These are phyloP conservation scores for Sussaba pulchella DNA, from an alignment of 2,888 invertebrate species.

Conservation along the genomic window DNA sequence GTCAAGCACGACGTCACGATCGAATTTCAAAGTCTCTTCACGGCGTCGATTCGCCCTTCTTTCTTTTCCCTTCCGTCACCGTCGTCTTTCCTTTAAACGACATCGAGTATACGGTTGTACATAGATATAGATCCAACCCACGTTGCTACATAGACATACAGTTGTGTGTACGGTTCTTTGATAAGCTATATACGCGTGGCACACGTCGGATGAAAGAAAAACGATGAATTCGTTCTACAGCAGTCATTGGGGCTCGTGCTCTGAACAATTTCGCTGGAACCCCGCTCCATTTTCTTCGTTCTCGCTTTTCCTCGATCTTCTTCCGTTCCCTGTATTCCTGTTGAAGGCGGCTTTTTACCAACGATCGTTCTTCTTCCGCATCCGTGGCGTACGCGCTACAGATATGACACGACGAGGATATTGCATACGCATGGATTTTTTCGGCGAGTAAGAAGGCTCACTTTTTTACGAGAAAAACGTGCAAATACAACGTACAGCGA, in stretches of 20 bases:
- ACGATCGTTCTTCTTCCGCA: slow-evolving; percentile 51
- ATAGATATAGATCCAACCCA: neutral
- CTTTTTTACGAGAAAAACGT: slow-evolving; percentile 64
- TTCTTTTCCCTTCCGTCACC: slow-evolving; percentile 14
- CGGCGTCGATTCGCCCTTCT: slow-evolving; percentile 35
- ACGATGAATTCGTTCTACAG: slow-evolving; percentile 47
- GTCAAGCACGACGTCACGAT: slow-evolving; percentile 28
- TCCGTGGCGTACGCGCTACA: neutral
- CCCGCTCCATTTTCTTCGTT: slow-evolving; percentile 45
- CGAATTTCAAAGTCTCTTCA: slow-evolving; percentile 45
- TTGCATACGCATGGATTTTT: slow-evolving; percentile 45
- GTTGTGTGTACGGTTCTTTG: slow-evolving; percentile 16
- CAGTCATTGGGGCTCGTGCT: slow-evolving; percentile 30
- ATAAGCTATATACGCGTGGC: slow-evolving; percentile 15
- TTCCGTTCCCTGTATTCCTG: slow-evolving; percentile 35
- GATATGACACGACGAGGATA: slow-evolving; percentile 20
- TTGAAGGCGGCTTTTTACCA: slow-evolving; percentile 52
- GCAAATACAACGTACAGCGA: slow-evolving; percentile 55
- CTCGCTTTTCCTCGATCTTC: slow-evolving; percentile 36
- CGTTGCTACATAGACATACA: neutral
- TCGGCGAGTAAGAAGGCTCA: slow-evolving; percentile 28
- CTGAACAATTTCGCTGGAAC: slow-evolving; percentile 50
- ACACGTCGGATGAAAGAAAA: slow-evolving; percentile 35
- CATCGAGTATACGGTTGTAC: slow-evolving; percentile 31
- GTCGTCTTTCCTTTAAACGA: slow-evolving; percentile 32